These are phyloP conservation scores for Copidosoma aretas DNA, from an alignment of 2,888 invertebrate species.

Conservation along the genomic window DNA sequence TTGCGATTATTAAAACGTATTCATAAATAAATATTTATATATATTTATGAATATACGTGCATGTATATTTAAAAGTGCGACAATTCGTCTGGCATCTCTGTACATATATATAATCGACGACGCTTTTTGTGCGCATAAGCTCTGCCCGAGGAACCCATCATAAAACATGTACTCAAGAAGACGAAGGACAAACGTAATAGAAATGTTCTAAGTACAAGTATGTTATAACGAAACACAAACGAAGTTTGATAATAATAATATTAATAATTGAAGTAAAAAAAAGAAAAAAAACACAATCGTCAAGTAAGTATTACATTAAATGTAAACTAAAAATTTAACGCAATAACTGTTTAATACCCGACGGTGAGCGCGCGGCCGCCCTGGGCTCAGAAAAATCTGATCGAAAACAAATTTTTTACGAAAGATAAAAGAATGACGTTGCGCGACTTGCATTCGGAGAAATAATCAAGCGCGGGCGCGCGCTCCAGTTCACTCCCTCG, in stretches of 20 bases:
- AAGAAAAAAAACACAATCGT: conserved; percentile 6
- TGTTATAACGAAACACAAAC: conserved; percentile 20
- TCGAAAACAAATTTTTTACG: neutral
- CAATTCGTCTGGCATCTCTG: conserved; percentile 34
- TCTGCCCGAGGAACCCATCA: conserved; percentile 32
- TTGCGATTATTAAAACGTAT: conserved; percentile 27
- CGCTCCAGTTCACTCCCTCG: conserved; percentile 10
- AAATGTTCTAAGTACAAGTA: conserved; percentile 26
- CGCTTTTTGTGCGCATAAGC: conserved; percentile 32
- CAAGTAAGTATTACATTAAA: conserved; percentile 35
- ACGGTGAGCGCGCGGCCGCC: conserved; percentile 18
- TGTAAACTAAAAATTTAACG: conserved; percentile 33
- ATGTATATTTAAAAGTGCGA: conserved; percentile 24
- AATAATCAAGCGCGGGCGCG: conserved; percentile 15
- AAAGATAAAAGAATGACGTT: too few relatives aligned
- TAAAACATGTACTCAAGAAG: conserved; percentile 31
- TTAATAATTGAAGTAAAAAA: conserved; percentile 5
- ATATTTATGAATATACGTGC: conserved; percentile 5
- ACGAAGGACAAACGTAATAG: conserved; percentile 13
- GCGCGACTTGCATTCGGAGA: neutral
- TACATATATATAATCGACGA: conserved; percentile 37
- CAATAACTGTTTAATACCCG: conserved; percentile 32
- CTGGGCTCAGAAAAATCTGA: neutral
- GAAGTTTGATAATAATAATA: conserved; percentile 13
- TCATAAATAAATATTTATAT: conserved; percentile 20